Evolutionary conservation across 2,797 vertebrate genomes (phyloP).

Genomic region (Gorsachius magnificus): DNA sequence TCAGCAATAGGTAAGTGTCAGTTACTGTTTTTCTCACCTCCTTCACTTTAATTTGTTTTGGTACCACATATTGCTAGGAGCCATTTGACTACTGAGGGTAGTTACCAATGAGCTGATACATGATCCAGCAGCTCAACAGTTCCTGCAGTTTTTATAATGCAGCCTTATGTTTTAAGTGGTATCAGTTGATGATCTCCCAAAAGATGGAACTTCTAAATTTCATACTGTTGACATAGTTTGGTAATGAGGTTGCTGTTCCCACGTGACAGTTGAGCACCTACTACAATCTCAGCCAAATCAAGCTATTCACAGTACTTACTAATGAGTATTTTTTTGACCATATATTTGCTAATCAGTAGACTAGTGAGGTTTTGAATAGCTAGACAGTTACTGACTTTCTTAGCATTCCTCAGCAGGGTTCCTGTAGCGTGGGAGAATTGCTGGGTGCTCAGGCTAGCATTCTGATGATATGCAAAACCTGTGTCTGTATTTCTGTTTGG

Average conservation of each 20-base stretch:
- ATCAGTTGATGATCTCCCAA: background rate
- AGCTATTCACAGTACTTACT: background rate
- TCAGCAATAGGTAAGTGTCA: background rate
- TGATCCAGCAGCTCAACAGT: background rate
- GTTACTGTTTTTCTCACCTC: background rate
- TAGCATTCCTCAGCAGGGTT: background rate
- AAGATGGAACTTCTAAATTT: background rate
- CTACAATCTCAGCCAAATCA: background rate
- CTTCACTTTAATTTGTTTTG: background rate
- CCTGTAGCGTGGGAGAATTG: background rate
- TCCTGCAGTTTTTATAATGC: background rate
- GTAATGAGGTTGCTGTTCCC: background rate
- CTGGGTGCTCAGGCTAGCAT: background rate
- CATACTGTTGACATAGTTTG: background rate
- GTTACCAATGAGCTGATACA: background rate
- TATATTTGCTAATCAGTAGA: background rate
- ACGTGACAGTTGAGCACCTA: background rate
- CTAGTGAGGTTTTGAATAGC: background rate
- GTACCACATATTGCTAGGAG: background rate
- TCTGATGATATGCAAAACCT: background rate
- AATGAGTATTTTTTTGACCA: background rate
- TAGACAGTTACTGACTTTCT: background rate
- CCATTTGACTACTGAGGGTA: background rate
- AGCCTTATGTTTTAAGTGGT: background rate
- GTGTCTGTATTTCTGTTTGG: background rate